Evolutionary conservation across 2,797 vertebrate genomes (phyloP), one percentile per base, ranked within the genome.

Genomic region (Sebastes steindachneri): DNA sequence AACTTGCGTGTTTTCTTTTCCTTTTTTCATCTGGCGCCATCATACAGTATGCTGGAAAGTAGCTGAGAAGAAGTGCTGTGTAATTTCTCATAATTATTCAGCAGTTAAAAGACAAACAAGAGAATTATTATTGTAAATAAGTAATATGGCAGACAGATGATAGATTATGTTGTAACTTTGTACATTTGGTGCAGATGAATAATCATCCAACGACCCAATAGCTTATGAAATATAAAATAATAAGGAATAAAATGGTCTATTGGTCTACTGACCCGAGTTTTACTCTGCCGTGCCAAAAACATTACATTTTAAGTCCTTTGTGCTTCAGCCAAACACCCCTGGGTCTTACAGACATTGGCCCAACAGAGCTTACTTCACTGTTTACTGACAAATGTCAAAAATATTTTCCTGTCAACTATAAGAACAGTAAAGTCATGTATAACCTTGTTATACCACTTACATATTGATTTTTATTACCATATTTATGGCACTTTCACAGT

Each of bases 321-420:
- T 69, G 57, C 51, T 67, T 31, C 53, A 68, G 68, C 55, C 66
- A 65, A 68, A 54, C 51, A 45, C 17, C 28, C 5, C 14, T 28
- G 37, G n/a, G 60, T 48, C 19, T 63, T 19, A 15, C 59, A 75
- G 11, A 80, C 45, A 3, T 5, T 17, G 21, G 10, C 54, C 31
- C 64, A 21, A 51, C 10, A 74, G 37, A 68, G 28, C 51, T 68
- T 26, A 67, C 41, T 58, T 80, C 51, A 71, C 70, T 63, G 53
- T 75, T 78, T 76, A 78, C 72, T 53, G 65, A 57, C 53, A 57
- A 68, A 86, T 23, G 57, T 68, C 51, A n/a, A 77, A 75, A 69
- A 31, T 41, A 19, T 73, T 68, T 85, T 58, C 23, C 25, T 58
- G 63, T 79, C 53, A 70, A 17, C 31, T 10, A 3, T 4, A 25